phyloP scores from a whole-genome alignment of 1,140 invertebrate species.

The Pseudobourletiella spinata region DNA sequence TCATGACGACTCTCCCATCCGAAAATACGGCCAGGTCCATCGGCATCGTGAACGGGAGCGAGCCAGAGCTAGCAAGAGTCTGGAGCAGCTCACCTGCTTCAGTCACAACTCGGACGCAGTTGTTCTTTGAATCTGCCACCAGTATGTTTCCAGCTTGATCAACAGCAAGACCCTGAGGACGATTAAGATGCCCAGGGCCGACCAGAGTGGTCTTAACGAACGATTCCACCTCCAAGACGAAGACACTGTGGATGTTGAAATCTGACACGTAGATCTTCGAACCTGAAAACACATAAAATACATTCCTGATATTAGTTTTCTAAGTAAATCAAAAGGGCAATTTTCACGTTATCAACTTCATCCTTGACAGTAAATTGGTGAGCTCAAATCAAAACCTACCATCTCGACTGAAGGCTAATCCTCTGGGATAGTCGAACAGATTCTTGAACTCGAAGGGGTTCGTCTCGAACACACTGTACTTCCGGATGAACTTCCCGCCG shows the following conservation, averaged over 20 bases:
- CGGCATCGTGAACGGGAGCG: neutral
- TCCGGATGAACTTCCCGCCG: constrained; percentile 7
- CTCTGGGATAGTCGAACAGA: constrained; percentile 81
- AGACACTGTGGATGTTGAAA: constrained; percentile 85
- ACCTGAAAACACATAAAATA: too few relatives aligned
- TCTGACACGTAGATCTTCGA: constrained; percentile 76
- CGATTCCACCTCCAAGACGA: constrained; percentile 55
- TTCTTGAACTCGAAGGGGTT: constrained; percentile 42
- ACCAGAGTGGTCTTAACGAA: neutral
- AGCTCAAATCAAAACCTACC: neutral
- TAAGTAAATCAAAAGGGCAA: neutral
- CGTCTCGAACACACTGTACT: constrained; percentile 15
- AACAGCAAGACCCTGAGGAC: constrained; percentile 79
- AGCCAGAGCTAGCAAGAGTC: neutral
- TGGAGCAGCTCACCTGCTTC: neutral
- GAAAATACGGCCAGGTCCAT: neutral
- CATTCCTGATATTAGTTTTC: too few relatives aligned
- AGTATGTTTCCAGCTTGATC: constrained; percentile 81
- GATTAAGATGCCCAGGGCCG: constrained; percentile 59
- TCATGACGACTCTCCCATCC: neutral
- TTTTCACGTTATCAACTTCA: neutral
- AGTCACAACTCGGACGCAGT: constrained; percentile 41
- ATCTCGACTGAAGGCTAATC: constrained; percentile 39
- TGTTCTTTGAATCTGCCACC: constrained; percentile 82
- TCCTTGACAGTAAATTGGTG: neutral